phyloP scores from a whole-genome alignment of 2,113 vertebrate genomes.

The Megaptera novaeangliae region DNA sequence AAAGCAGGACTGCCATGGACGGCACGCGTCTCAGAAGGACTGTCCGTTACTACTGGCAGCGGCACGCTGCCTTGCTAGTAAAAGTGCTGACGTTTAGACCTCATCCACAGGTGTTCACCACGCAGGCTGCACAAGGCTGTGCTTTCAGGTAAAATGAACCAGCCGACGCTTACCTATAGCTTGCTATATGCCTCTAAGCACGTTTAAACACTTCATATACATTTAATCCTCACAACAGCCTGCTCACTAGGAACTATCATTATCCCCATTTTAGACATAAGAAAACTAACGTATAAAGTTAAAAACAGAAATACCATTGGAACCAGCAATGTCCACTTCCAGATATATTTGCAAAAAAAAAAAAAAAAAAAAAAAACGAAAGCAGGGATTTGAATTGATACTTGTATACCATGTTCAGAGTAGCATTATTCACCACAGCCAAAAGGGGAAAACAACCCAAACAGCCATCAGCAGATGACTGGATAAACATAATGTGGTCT shows the following conservation, averaged over 20 bases:
- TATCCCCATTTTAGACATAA: background rate
- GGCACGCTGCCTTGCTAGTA: rapidly evolving
- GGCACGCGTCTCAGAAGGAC: rapidly evolving
- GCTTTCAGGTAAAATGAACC: background rate
- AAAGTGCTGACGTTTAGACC: no score
- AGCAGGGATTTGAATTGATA: background rate
- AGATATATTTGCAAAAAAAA: background rate
- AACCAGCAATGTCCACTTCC: background rate
- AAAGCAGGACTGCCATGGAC: rapidly evolving
- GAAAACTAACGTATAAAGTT: background rate
- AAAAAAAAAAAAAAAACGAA: background rate
- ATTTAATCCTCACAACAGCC: background rate
- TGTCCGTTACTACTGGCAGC: rapidly evolving
- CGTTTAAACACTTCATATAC: background rate
- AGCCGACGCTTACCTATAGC: rapidly evolving
- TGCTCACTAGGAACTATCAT: no score
- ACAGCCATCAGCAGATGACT: background rate
- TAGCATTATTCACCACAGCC: background rate
- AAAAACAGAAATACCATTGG: background rate
- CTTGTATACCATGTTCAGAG: background rate
- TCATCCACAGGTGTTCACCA: rapidly evolving
- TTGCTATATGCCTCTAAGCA: rapidly evolving
- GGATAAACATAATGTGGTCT: background rate
- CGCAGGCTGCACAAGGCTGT: rapidly evolving
- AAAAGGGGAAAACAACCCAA: background rate